Evolutionary conservation across 1,140 invertebrate genomes (phyloP), one percentile per base, ranked within the genome.

Genomic region (Oedothorax gibbosus): DNA sequence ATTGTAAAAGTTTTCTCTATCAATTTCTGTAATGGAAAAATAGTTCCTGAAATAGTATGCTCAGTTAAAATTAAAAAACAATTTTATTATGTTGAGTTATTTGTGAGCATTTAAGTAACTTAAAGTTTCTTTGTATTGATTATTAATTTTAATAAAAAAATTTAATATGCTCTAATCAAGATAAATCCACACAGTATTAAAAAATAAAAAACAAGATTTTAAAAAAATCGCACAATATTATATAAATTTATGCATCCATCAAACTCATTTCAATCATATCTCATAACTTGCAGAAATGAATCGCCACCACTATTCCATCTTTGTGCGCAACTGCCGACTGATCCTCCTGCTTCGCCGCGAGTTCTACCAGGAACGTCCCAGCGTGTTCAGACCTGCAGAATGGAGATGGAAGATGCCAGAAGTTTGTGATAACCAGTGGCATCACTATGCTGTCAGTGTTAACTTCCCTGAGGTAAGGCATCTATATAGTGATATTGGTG

Each of bases 351-450:
- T 99, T 86, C 92, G 98, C 50, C 93, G 97, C 77, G 98, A 99
- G 90, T 97, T 97, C 89, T 77, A 97, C 88, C 95, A 96, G 12
- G 90, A 90, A n/a, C 96, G 98, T 89, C 93, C 97, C 53, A 97
- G 98, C 90, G 97, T 97, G 82, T 99, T 99, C 92, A 93, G 96
- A 71, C 98, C 98, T 0, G 98, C 98, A 15, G 98, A 99, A 91
- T 99, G 98, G 97, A 93, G 98, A 84, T 91, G 91, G 91, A 89
- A 89, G 60, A 87, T 91, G n/a, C 88, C 89, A 6, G 89, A 92
- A 87, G 95, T 98, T 8, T 99, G 98, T 91, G 98, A 99, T 90
- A 95, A 98, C 90, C 95, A 97, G 89, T 99, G 98, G 98, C 98
- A 99, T 92, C 97, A 99, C 90, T 99, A 98, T 91, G 95, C 97